These are phyloP conservation scores for Papilio polyxenes DNA, from an alignment of 1,140 invertebrate genomes.

Conservation along the genomic window DNA sequence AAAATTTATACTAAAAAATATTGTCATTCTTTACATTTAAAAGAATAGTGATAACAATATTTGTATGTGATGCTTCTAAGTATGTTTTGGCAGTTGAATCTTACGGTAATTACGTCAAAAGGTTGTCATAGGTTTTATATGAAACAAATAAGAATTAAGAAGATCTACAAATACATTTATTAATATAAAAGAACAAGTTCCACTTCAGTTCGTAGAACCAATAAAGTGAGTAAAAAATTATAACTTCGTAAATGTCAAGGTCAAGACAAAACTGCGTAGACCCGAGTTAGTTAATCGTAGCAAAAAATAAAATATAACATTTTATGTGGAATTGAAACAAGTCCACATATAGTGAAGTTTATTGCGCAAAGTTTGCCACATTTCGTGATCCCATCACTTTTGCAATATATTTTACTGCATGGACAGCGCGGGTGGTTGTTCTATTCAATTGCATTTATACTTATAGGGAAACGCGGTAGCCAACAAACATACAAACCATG, in stretches of 20 bases:
- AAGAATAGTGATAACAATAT: background rate
- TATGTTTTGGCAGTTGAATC: background rate
- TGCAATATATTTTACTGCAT: constrained; percentile 49
- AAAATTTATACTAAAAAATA: too few relatives aligned
- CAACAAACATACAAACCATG: background rate
- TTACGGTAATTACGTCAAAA: background rate
- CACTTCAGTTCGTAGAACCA: background rate
- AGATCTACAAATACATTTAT: background rate
- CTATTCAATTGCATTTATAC: constrained; percentile 59
- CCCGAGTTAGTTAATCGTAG: background rate
- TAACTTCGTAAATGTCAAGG: constrained; percentile 8
- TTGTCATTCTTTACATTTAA: background rate
- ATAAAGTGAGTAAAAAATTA: constrained; percentile 2
- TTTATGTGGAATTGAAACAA: background rate
- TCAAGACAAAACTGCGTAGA: background rate
- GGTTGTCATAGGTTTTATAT: background rate
- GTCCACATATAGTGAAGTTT: background rate
- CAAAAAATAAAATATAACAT: background rate
- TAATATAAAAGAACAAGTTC: background rate
- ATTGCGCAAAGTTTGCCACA: constrained; percentile 11
- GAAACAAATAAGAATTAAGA: background rate
- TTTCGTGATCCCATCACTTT: constrained; percentile 43
- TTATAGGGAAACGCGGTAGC: constrained; percentile 46
- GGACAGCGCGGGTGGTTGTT: constrained; percentile 51
- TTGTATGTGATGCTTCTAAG: too few relatives aligned